Conservation (phyloP, 2,113 vertebrate species). For the Peromyscus polionotus region DNA sequence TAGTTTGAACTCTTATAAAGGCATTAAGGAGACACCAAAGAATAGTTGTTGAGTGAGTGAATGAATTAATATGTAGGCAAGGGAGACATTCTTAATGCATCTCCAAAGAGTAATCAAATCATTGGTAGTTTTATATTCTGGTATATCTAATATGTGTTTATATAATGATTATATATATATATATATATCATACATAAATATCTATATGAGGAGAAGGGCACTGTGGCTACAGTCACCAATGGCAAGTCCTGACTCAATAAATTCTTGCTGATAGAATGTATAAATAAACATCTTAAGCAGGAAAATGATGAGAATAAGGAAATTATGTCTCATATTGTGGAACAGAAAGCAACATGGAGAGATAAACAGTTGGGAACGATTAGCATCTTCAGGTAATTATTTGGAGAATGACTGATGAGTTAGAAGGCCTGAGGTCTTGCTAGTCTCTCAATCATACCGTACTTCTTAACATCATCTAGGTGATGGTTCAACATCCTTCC, state of each 20-base stretch:
- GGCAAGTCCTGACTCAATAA: neutral
- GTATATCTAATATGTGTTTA: neutral
- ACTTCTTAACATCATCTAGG: neutral
- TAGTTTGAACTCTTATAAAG: conserved; percentile 58
- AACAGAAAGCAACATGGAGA: neutral
- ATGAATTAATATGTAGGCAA: conserved; percentile 14
- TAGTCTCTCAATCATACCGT: neutral
- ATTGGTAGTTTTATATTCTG: neutral
- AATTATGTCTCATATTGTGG: neutral
- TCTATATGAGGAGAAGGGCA: neutral
- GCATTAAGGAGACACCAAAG: conserved; percentile 35
- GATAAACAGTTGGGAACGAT: neutral
- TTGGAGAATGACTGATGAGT: neutral
- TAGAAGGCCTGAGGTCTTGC: neutral
- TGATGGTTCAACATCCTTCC: neutral
- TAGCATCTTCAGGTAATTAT: rapidly evolving
- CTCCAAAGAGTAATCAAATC: conserved; percentile 20
- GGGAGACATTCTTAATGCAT: neutral
- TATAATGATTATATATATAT: neutral
- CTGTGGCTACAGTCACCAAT: neutral
- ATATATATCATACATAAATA: neutral
- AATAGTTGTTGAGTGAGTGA: neutral
- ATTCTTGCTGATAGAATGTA: neutral
- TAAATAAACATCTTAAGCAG: conserved; percentile 22
- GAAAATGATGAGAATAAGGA: neutral